phyloP scores from a whole-genome alignment of 2,888 invertebrate genomes.

The Leptopilina myrica region DNA sequence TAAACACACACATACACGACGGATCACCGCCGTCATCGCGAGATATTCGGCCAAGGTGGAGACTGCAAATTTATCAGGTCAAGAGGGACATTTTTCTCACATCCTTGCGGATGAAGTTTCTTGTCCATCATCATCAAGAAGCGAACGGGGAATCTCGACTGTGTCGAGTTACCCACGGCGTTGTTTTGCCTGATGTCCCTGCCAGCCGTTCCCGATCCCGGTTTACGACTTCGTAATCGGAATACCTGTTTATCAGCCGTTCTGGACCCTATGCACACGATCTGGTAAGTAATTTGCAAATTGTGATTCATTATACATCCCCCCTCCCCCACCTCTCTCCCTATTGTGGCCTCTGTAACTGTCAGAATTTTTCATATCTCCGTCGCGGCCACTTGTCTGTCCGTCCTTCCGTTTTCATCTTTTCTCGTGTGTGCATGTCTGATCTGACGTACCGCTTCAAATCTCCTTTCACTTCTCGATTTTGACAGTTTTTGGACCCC shows the following conservation, averaged over 20 bases:
- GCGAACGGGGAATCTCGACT: conserved; percentile 29
- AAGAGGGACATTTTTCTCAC: conserved; percentile 9
- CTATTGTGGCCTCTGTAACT: background rate
- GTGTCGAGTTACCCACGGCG: conserved; percentile 30
- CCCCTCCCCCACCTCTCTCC: background rate
- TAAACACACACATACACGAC: conserved; percentile 51
- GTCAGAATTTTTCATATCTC: conserved; percentile 23
- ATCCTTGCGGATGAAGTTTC: conserved; percentile 7
- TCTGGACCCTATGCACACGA: conserved; percentile 72
- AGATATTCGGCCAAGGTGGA: conserved; percentile 43
- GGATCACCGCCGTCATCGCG: conserved; percentile 57
- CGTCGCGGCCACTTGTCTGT: conserved; percentile 41
- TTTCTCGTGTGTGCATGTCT: conserved; percentile 37
- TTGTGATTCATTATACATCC: background rate
- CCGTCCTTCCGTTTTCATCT: conserved; percentile 39
- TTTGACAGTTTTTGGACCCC: conserved; percentile 37
- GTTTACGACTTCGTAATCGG: conserved; percentile 39
- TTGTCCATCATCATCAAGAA: conserved; percentile 55
- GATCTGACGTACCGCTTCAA: conserved; percentile 36
- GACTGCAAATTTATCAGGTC: conserved; percentile 21
- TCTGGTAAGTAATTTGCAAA: conserved; percentile 54
- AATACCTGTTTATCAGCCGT: conserved; percentile 50
- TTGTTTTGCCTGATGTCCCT: conserved; percentile 62
- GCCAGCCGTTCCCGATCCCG: conserved; percentile 49
- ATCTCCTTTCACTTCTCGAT: conserved; percentile 36